Evolutionary conservation across 37 sponge, comb jelly and placozoan genomes (phyloP).

Genomic region (Amphimedon queenslandica): DNA sequence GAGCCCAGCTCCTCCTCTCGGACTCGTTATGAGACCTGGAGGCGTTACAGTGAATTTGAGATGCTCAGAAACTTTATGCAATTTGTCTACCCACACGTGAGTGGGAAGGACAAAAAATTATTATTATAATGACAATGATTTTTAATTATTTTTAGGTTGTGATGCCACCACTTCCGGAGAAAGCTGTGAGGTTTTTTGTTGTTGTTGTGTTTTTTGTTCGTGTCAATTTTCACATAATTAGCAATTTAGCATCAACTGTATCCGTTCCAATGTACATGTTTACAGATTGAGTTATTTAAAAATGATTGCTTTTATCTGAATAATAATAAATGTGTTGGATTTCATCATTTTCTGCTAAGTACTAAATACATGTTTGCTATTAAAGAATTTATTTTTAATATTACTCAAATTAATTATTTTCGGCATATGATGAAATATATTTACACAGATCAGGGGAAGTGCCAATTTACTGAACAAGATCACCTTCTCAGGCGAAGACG

Average conservation of each 20-base stretch:
- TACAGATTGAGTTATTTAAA: too few species aligned
- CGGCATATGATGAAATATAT: neutral
- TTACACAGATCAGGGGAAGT: slow-evolving; percentile 54
- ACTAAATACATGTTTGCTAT: too few species aligned
- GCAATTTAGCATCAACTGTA: too few species aligned
- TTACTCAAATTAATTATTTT: too few species aligned
- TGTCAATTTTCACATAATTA: too few species aligned
- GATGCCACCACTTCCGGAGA: slow-evolving; percentile 71
- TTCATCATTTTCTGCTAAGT: too few species aligned
- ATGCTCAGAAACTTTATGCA: slow-evolving; percentile 54
- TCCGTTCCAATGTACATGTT: too few species aligned
- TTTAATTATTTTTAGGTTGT: slow-evolving; percentile 25
- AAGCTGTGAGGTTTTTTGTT: slow-evolving; percentile 42
- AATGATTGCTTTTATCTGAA: too few species aligned
- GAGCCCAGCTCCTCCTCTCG: neutral
- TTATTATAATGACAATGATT: too few species aligned
- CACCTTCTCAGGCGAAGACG: slow-evolving; percentile 66
- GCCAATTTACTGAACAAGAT: slow-evolving; percentile 63
- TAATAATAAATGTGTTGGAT: too few species aligned
- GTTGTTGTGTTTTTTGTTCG: too few species aligned
- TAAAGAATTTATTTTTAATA: too few species aligned
- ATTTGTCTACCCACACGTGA: slow-evolving; percentile 65
- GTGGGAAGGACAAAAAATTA: slow-evolving; percentile 9
- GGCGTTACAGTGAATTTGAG: slow-evolving; percentile 83
- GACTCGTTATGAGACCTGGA: slow-evolving; percentile 60